phyloP scores from a whole-genome alignment of 2,113 vertebrate genomes.

The Circaetus cinerascens region DNA sequence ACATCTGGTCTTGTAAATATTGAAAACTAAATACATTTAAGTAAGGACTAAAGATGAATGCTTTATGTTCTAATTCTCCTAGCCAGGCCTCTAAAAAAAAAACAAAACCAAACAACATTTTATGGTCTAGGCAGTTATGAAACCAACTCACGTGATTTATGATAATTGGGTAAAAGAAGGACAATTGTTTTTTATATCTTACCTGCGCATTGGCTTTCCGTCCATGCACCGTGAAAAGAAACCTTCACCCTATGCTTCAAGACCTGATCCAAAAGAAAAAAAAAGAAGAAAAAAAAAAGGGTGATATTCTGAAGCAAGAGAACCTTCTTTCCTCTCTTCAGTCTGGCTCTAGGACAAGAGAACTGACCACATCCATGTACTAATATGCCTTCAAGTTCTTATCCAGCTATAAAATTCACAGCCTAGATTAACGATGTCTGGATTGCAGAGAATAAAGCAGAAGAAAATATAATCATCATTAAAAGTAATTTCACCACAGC shows the following conservation, averaged over 20 bases:
- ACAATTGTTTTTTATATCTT: constrained; percentile 30
- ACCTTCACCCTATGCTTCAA: constrained; percentile 69
- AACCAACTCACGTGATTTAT: not conserved
- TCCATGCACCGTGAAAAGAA: constrained; percentile 91
- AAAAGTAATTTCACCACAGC: not conserved
- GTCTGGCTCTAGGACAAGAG: not conserved
- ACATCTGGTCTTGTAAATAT: not conserved
- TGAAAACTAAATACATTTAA: not conserved
- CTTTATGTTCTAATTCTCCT: not conserved
- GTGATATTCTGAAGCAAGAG: not conserved
- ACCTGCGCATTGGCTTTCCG: constrained; percentile 98
- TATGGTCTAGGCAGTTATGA: not conserved
- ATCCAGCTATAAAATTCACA: not conserved
- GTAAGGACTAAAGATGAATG: not conserved
- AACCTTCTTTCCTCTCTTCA: not conserved
- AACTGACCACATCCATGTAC: not conserved
- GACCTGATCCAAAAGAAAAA: constrained; percentile 13
- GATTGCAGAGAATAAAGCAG: not conserved
- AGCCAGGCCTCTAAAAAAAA: not conserved
- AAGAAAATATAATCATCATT: not conserved
- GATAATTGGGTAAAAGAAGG: not conserved
- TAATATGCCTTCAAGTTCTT: not conserved
- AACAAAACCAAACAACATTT: not conserved
- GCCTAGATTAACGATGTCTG: not conserved
- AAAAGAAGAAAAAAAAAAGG: not conserved